Evolutionary conservation across 2,888 invertebrate genomes (phyloP).

Genomic region (Synergus gifuensis): DNA sequence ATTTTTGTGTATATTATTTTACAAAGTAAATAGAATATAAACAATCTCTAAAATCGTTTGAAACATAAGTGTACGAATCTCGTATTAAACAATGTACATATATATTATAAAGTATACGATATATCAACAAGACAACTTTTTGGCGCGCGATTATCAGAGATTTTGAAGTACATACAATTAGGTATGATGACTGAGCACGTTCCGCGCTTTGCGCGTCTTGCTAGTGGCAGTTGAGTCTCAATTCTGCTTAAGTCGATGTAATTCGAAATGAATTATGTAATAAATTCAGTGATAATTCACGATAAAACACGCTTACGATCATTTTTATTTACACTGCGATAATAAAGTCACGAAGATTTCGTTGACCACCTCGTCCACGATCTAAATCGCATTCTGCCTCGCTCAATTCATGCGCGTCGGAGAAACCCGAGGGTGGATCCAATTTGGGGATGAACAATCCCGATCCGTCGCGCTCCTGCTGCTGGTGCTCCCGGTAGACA

Average conservation of each 20-base stretch:
- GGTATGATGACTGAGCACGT: slow-evolving; percentile 48
- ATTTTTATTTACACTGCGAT: slow-evolving; percentile 76
- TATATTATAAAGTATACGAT: slow-evolving; percentile 70
- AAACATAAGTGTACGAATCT: slow-evolving; percentile 75
- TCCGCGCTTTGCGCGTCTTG: slow-evolving; percentile 14
- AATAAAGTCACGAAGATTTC: slow-evolving; percentile 76
- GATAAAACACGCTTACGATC: slow-evolving; percentile 58
- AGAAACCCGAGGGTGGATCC: slow-evolving; percentile 91
- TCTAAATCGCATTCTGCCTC: slow-evolving; percentile 82
- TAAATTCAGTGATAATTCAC: slow-evolving; percentile 35
- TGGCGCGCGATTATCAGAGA: slow-evolving; percentile 60
- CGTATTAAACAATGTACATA: slow-evolving; percentile 68
- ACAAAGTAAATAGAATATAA: slow-evolving; percentile 77
- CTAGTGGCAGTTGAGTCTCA: slow-evolving; percentile 18
- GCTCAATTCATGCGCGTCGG: slow-evolving; percentile 81
- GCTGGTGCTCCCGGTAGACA: slow-evolving; percentile 73
- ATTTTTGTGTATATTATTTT: slow-evolving; percentile 73
- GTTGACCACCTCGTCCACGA: slow-evolving; percentile 75
- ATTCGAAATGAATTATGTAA: slow-evolving; percentile 26
- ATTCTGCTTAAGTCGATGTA: slow-evolving; percentile 33
- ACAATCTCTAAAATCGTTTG: slow-evolving; percentile 75
- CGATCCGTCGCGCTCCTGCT: slow-evolving; percentile 76
- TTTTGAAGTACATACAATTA: slow-evolving; percentile 50
- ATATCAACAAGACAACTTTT: slow-evolving; percentile 73
- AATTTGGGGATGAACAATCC: slow-evolving; percentile 77